Conservation (phyloP, 2,113 vertebrate species). For the Podarcis cretensis region DNA sequence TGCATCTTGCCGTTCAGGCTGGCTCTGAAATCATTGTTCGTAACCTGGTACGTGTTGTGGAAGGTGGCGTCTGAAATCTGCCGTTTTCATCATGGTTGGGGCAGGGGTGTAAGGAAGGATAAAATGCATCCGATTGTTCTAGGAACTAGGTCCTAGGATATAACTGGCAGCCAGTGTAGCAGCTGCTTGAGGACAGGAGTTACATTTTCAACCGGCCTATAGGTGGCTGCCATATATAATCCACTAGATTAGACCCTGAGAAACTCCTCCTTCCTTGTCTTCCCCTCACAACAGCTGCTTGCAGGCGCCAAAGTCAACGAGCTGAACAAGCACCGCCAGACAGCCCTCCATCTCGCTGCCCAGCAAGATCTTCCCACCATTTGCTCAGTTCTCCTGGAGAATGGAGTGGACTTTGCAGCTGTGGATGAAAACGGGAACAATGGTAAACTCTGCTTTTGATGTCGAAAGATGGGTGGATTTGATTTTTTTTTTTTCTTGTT, state of each 20-base stretch:
- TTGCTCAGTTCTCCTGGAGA: slow-evolving; percentile 95
- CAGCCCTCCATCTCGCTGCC: slow-evolving; percentile 93
- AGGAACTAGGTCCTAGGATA: no score
- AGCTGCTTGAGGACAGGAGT: no score
- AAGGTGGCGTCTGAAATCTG: neutral
- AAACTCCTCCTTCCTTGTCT: neutral
- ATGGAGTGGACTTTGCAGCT: slow-evolving; percentile 91
- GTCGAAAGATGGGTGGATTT: neutral
- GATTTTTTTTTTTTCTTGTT: neutral
- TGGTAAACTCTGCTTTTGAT: slow-evolving; percentile 74
- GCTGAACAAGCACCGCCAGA: slow-evolving; percentile 97
- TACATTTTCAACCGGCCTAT: no score
- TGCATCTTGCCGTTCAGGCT: slow-evolving; percentile 95
- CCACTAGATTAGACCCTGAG: neutral
- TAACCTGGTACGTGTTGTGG: slow-evolving; percentile 84
- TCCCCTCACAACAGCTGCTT: slow-evolving; percentile 82
- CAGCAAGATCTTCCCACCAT: slow-evolving; percentile 97
- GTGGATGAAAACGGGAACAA: slow-evolving; percentile 98
- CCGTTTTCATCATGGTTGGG: no score
- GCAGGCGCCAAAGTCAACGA: slow-evolving; percentile 97
- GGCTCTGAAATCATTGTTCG: slow-evolving; percentile 98
- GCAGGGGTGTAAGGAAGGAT: neutral
- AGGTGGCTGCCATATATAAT: neutral
- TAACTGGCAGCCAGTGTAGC: no score
- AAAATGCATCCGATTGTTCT: no score